Percentiles rank a stretch among this genome's conserved stretches.
Conservation (phyloP, 2,797 vertebrate species). For the Pterois miles region DNA sequence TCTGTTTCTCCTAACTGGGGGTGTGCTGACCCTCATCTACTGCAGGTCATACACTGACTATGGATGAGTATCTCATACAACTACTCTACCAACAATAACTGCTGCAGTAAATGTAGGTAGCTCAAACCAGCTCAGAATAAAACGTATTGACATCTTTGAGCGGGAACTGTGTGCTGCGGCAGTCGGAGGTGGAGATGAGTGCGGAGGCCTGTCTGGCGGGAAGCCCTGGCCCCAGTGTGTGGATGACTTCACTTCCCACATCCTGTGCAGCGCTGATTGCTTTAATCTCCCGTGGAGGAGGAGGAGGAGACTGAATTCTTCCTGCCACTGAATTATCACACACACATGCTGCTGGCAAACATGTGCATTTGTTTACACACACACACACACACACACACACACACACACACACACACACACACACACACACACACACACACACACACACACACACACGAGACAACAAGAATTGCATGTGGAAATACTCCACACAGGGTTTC, state of each 20-base stretch:
- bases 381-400: conserved; percentile 24
- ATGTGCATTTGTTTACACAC: conserved; percentile 33
- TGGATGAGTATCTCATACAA: too few species aligned
- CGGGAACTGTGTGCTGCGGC: conserved; percentile 21
- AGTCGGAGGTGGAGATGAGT: conserved; percentile 39
- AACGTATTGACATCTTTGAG: conserved; percentile 12
- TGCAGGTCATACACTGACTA: too few species aligned
- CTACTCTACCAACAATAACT: too few species aligned
- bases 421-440: not conserved
- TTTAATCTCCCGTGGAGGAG: conserved; percentile 75
- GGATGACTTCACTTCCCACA: conserved; percentile 86
- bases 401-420: too few species aligned
- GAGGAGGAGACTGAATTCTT: conserved; percentile 73
- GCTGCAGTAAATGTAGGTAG: not conserved
- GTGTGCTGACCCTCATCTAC: too few species aligned
- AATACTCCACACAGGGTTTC: not conserved
- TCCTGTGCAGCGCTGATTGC: conserved; percentile 81
- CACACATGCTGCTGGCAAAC: conserved; percentile 38
- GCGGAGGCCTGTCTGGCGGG: conserved; percentile 66
- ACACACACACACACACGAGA: too few species aligned
- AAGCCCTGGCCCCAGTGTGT: conserved; percentile 73
- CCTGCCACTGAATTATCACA: conserved; percentile 69
- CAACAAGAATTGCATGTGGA: conserved; percentile 19
- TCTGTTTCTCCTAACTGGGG: too few species aligned
- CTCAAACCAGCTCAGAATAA: not conserved